A percentile compares a stretch with the other conserved stretches of the same genome.
Evolutionary conservation across 2,888 invertebrate genomes (phyloP).

Genomic region (Xylota sylvarum): DNA sequence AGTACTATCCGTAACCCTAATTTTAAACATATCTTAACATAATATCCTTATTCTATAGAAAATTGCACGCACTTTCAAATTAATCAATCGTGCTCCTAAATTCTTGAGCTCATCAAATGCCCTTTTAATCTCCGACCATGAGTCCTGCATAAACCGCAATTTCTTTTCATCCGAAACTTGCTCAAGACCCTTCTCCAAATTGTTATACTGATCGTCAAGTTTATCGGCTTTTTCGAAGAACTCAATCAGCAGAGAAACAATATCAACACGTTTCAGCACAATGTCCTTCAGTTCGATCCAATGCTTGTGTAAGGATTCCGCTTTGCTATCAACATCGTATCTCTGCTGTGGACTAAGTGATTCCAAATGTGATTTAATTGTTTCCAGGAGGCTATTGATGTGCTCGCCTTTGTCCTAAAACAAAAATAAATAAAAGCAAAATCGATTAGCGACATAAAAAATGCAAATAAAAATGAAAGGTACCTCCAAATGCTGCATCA

Average conservation of each 20-base stretch:
- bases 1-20: neutral
- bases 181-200: conserved; percentile 87
- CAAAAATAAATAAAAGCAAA: conserved; percentile 72
- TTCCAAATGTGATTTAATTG: conserved; percentile 88
- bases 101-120: conserved; percentile 89
- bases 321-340: conserved; percentile 87
- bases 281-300: conserved; percentile 88
- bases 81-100: conserved; percentile 88
- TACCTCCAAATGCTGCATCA: conserved; percentile 90
- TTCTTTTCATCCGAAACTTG: conserved; percentile 87
- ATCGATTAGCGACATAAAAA: neutral
- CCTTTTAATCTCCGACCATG: conserved; percentile 88
- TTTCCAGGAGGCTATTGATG: conserved; percentile 88
- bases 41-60: neutral
- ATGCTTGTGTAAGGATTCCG: conserved; percentile 87
- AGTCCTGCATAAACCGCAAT: conserved; percentile 82
- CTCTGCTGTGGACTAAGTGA: conserved; percentile 88
- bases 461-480: conserved; percentile 9
- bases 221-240: conserved; percentile 90
- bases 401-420: conserved; percentile 89
- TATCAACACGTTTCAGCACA: conserved; percentile 88
- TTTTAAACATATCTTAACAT: neutral
- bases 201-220: conserved; percentile 88
- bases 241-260: conserved; percentile 89
- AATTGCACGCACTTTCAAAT: conserved; percentile 84